Evolutionary conservation across 2,888 invertebrate genomes (phyloP).

Genomic region (Spicauda simplicius): DNA sequence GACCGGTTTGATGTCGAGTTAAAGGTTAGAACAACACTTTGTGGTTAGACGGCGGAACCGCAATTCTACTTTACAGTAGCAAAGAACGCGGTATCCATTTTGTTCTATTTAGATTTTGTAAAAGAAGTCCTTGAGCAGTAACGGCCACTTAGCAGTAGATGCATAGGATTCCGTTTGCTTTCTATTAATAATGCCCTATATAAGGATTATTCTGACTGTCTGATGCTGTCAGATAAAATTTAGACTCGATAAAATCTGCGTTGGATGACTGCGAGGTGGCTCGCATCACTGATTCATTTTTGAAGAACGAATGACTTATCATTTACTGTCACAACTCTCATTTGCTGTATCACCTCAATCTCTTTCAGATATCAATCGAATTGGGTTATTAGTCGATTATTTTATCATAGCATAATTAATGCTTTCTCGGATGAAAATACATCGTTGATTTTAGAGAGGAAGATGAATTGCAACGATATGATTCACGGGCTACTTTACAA

Average conservation of each 20-base stretch:
- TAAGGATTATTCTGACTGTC: slow-evolving; percentile 46
- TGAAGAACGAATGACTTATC: slow-evolving; percentile 13
- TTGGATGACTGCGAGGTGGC: neutral
- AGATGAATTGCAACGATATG: slow-evolving; percentile 54
- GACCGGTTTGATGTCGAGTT: too few species aligned
- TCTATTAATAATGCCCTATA: slow-evolving; percentile 28
- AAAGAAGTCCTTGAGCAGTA: too few species aligned
- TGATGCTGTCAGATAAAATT: slow-evolving; percentile 53
- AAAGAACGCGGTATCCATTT: too few species aligned
- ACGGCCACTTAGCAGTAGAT: too few species aligned
- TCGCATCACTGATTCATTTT: slow-evolving; percentile 37
- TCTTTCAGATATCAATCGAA: slow-evolving; percentile 21
- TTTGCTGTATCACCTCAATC: slow-evolving; percentile 15
- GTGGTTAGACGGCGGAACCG: too few species aligned
- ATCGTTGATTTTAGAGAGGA: slow-evolving; percentile 56
- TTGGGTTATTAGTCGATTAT: slow-evolving; percentile 39
- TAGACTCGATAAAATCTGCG: slow-evolving; percentile 55
- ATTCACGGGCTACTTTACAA: slow-evolving; percentile 54
- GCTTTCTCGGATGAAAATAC: slow-evolving; percentile 47
- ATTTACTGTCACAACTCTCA: slow-evolving; percentile 24
- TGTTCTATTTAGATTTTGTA: too few species aligned
- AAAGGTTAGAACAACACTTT: too few species aligned
- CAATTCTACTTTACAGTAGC: too few species aligned
- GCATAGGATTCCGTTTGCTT: too few species aligned
- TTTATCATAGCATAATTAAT: slow-evolving; percentile 45